Conservation (phyloP, 2,797 vertebrate species). For the Propithecus deckenii region DNA sequence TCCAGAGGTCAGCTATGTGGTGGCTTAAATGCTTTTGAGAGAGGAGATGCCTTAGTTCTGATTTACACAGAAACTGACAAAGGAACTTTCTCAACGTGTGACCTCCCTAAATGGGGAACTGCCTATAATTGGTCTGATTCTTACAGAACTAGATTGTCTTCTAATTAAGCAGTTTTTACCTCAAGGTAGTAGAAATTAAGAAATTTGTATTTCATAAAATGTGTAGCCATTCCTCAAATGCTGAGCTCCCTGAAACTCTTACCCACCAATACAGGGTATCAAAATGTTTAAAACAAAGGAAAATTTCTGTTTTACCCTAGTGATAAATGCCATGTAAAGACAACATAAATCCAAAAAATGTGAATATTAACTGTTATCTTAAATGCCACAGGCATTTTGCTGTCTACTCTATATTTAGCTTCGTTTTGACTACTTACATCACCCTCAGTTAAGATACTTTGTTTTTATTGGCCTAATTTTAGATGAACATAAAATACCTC, state of each 20-base stretch:
- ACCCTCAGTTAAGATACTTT: constrained; percentile 40
- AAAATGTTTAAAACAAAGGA: background rate
- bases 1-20: background rate
- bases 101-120: background rate
- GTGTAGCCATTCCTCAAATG: background rate
- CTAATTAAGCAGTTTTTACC: background rate
- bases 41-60: background rate
- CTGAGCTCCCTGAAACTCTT: constrained; percentile 1
- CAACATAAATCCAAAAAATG: background rate
- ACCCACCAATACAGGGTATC: background rate
- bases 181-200: background rate
- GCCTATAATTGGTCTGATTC: background rate
- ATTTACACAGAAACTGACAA: background rate
- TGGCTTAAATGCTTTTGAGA: background rate
- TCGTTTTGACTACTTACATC: constrained; percentile 17
- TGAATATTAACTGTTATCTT: background rate
- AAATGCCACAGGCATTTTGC: background rate
- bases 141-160: background rate
- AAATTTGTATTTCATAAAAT: background rate
- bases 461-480: constrained; percentile 52
- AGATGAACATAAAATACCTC: background rate
- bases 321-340: background rate
- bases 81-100: background rate
- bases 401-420: background rate
- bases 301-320: background rate